These are phyloP conservation scores for Drosophila meridionalis DNA, from an alignment of 2,888 invertebrate genomes.

Conservation along the genomic window DNA sequence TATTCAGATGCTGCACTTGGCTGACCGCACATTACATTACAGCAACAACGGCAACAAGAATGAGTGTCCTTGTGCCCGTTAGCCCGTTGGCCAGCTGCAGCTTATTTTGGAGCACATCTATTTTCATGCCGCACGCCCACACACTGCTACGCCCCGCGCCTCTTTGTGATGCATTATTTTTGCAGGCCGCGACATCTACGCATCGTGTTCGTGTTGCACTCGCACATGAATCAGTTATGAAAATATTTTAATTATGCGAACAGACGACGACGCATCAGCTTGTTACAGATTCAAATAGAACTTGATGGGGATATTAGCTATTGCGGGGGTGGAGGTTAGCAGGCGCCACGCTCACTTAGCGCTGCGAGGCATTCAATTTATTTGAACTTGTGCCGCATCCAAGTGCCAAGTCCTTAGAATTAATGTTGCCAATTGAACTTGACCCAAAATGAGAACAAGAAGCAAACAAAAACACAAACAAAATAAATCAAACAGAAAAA, in stretches of 20 bases:
- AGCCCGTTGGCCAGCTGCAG: slow-evolving; percentile 63
- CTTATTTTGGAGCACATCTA: slow-evolving; percentile 76
- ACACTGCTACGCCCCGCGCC: slow-evolving; percentile 2
- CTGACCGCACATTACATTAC: slow-evolving; percentile 25
- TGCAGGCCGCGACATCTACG: slow-evolving; percentile 58
- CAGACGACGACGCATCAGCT: slow-evolving; percentile 30
- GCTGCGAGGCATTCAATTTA: slow-evolving; percentile 51
- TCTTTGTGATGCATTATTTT: slow-evolving; percentile 54
- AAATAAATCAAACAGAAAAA: slow-evolving; percentile 2
- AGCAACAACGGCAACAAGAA: slow-evolving; percentile 20
- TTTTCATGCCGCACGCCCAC: slow-evolving; percentile 56
- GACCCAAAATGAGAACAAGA: slow-evolving; percentile 62
- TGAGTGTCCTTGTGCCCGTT: slow-evolving; percentile 74
- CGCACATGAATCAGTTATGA: slow-evolving; percentile 55
- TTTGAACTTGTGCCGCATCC: slow-evolving; percentile 59
- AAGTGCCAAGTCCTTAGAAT: slow-evolving; percentile 75
- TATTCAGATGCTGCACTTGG: slow-evolving; percentile 42
- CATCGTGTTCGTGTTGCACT: slow-evolving; percentile 45
- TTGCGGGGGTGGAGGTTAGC: neutral
- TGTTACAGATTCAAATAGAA: slow-evolving; percentile 2
- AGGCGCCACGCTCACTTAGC: slow-evolving; percentile 54
- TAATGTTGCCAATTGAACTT: slow-evolving; percentile 76
- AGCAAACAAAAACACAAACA: neutral
- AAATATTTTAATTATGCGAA: slow-evolving; percentile 58
- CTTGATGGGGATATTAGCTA: neutral